These are phyloP conservation scores for Taenioides sp. DNA, from an alignment of 2,797 vertebrate genomes.

Conservation along the genomic window DNA sequence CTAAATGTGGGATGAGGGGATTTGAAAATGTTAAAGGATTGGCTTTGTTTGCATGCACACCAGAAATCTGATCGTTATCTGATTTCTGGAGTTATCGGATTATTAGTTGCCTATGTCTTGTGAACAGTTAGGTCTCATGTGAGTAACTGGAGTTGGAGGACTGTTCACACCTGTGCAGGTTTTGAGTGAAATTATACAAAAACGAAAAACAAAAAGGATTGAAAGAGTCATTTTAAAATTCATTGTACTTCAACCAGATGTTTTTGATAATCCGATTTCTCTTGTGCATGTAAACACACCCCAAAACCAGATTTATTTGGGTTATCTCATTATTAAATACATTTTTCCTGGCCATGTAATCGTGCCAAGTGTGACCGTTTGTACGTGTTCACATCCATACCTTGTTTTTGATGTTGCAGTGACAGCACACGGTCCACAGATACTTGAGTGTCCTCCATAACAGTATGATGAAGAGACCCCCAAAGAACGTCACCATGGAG, in stretches of 20 bases:
- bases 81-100: background rate
- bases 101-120: too few species aligned
- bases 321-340: background rate
- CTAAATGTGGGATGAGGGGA: constrained; percentile 3
- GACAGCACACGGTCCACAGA: constrained; percentile 98
- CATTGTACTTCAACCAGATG: too few species aligned
- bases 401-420: constrained; percentile 94
- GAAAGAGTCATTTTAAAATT: too few species aligned
- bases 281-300: background rate
- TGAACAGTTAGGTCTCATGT: too few species aligned
- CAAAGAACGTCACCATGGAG: constrained; percentile 99
- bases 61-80: background rate
- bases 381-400: constrained; percentile 54
- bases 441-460: constrained; percentile 97
- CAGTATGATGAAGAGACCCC: constrained; percentile 97
- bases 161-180: too few species aligned
- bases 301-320: background rate
- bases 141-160: too few species aligned
- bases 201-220: too few species aligned
- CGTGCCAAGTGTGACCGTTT: too few species aligned
- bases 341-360: too few species aligned
- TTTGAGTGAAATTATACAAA: too few species aligned
- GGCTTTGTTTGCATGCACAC: background rate
- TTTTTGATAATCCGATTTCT: background rate
- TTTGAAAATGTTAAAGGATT: background rate